Base-by-base conservation (phyloP, 2,888 invertebrate genomes). In the Coenonympha arcania region DNA sequence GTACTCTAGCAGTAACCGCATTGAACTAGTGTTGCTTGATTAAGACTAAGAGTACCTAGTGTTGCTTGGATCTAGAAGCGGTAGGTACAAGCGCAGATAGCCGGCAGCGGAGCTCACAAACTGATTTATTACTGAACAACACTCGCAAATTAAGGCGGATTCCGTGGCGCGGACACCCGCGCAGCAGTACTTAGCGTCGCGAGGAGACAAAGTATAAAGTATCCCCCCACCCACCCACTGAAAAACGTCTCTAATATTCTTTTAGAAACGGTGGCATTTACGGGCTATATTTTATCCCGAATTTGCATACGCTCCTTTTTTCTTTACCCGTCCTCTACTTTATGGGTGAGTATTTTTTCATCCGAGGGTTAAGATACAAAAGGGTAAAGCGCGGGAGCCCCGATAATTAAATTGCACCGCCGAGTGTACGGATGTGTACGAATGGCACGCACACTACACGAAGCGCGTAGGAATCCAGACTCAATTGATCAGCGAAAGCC, bases 201-300 rank as follows among this genome's bases (percentile, higher is more conserved):
- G 74, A 74, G 78, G 82, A 85, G 85, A 85, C 85, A 84, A 82
- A 84, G 83, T 84, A 85, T 81, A 83, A 84, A 84, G 83, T 81
- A 76, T 76, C 81, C 79, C 79, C 87, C 86, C 82, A 80, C 50
- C 62, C 65, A 62, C 87, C 87, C 87, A 84, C 87, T 86, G 87
- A 85, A 87, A 87, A 87, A 87, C 86, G 87, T 84, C 86, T 87
- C 87, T 87, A 87, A 87, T 87, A 87, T 87, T 87, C 87, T 87
- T 87, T 87, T 87, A 86, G 87, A 87, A 87, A 87, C 87, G 86
- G 86, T 86, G 87, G 87, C 87, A 87, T 87, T 87, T 87, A 87
- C 87, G 87, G 87, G 87, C 87, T 87, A 87, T 87, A 87, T 87
- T 87, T 87, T 87, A 87, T 87, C 87, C 87, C 76, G 87, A 87